Percentiles rank a stretch among this genome's conserved stretches.
These are phyloP conservation scores for Macropus fuliginosus DNA, from an alignment of 2,797 vertebrate genomes.

Conservation along the genomic window DNA sequence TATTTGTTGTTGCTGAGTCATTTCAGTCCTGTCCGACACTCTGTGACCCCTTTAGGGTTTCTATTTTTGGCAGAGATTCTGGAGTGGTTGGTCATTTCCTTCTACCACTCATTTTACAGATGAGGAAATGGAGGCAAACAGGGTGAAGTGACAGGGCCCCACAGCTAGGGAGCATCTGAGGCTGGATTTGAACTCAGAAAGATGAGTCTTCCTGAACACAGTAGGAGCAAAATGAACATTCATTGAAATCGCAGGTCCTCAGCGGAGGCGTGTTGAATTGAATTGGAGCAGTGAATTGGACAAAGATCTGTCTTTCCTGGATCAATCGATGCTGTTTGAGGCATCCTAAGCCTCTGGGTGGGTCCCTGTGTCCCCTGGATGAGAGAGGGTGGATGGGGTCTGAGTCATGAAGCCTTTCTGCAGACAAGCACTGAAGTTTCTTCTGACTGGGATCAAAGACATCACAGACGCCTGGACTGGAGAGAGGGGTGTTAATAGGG, in stretches of 20 bases:
- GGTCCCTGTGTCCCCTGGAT: background rate
- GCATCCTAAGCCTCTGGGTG: background rate
- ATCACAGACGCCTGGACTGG: background rate
- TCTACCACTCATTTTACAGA: background rate
- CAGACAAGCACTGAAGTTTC: background rate
- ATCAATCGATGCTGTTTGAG: background rate
- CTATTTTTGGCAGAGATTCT: background rate
- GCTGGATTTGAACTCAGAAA: background rate
- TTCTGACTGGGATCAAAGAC: background rate
- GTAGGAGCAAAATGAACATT: background rate
- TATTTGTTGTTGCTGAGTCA: background rate
- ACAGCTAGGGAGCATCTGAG: background rate
- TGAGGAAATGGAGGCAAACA: background rate
- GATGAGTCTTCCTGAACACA: background rate
- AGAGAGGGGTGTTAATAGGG: background rate
- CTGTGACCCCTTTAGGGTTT: background rate
- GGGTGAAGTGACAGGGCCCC: background rate
- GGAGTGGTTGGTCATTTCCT: background rate
- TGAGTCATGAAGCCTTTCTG: background rate
- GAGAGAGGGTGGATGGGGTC: background rate
- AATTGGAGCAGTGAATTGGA: background rate
- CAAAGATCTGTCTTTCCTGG: background rate
- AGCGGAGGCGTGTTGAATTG: background rate
- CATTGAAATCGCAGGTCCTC: background rate
- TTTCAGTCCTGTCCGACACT: background rate